Conservation (phyloP, 2,113 vertebrate species). For the Athene cunicularia region DNA sequence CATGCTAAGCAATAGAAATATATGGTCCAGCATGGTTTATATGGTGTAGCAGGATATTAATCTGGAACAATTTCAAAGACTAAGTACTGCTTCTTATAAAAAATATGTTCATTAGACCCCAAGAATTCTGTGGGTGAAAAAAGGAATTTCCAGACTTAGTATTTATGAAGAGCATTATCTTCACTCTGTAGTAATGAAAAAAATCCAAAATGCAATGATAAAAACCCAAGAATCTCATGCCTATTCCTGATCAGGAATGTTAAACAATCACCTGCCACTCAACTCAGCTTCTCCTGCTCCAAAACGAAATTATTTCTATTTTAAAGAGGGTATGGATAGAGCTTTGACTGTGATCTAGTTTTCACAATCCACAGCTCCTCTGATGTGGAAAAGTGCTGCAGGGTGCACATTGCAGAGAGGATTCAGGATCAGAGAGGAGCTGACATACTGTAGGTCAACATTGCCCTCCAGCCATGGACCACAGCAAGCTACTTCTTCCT, state of each 20-base stretch:
- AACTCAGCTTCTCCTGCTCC: background rate
- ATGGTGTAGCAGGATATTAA: background rate
- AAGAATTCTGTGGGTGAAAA: background rate
- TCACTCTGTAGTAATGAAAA: background rate
- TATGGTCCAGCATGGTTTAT: background rate
- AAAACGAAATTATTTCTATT: background rate
- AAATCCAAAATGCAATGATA: background rate
- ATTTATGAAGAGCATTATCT: background rate
- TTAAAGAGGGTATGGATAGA: background rate
- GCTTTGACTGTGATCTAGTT: background rate
- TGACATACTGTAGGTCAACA: background rate
- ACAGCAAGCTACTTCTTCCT: background rate
- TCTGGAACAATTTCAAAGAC: background rate
- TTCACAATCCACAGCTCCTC: background rate
- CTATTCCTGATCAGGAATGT: background rate
- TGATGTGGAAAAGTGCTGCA: background rate
- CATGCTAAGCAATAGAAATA: background rate
- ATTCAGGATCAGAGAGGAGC: background rate
- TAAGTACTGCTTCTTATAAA: background rate
- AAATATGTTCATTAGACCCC: background rate
- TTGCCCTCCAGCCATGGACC: background rate
- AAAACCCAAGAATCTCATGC: accelerated
- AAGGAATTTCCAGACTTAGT: background rate
- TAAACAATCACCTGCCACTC: background rate
- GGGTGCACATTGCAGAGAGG: background rate